Base-by-base conservation (phyloP, 2,113 vertebrate species). In the Sylvietta virens region DNA sequence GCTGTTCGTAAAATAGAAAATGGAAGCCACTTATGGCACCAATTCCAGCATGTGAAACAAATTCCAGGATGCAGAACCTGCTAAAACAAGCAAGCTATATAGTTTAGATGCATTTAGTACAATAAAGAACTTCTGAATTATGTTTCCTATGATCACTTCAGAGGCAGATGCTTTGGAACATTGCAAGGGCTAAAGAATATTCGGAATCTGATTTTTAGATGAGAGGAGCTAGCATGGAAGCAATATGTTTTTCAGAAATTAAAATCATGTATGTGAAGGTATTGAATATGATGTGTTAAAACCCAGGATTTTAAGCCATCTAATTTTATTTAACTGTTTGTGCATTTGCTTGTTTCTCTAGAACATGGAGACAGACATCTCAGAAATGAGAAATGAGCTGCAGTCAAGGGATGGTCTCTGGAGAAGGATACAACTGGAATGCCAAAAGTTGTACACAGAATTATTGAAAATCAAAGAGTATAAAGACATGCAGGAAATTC, bases 371-470 rank as follows among this genome's bases (percentile, higher is more conserved):
- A 97, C 92, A 81, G 95, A 96, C 15, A 80, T 98, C 86, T 95
- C 88, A 61, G 97, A 98, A 72, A 97, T 98, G 44, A 98, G 92
- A 93, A 97, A 78, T 82, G 98, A 98, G 89, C 91, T 98, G n/a
- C 97, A 98, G 53, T 97, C 97, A 76, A 95, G 90, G 22, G 96
- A 98, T 47, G 83, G 97, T 82, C 96, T 98, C 70, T 94, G 98
- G 95, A 96, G 95, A 88, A 97, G 95, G 48, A 92, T 96, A 71
- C 97, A 98, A 44, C 80, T 96, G 93, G 97, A 98, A 90, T 97
- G 96, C 65, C 86, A 97, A 12, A 96, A 97, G 56, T 42, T 98
- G 72, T 90, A 95, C 40, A 90, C 79, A 95, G 97, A 98, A 81
- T 83, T 97, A 65, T 9, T 97, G 76, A 98, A 97, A 93, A 74